Evolutionary conservation across 2,888 invertebrate genomes (phyloP).

Genomic region (Lamellibrachia columna): DNA sequence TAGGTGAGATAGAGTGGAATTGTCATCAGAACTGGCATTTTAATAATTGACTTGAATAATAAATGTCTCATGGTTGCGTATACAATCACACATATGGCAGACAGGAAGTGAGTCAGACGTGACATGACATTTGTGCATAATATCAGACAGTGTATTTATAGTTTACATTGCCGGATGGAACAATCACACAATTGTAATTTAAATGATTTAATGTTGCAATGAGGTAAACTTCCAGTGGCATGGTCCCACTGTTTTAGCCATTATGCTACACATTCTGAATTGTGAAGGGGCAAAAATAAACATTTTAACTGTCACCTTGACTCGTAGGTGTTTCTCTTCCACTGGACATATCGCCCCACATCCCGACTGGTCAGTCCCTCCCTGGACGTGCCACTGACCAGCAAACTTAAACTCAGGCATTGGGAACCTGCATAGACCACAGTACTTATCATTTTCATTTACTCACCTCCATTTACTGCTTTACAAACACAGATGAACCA

Average conservation of each 20-base stretch:
- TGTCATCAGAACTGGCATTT: too few relatives aligned
- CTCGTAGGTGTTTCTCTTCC: conserved; percentile 46
- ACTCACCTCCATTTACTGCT: neutral
- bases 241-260: neutral
- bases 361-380: conserved; percentile 38
- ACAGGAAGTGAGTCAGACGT: neutral
- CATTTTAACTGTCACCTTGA: conserved; percentile 52
- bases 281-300: neutral
- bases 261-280: neutral
- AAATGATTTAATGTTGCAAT: neutral
- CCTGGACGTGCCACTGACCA: conserved; percentile 54
- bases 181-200: neutral
- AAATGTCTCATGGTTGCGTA: neutral
- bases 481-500: neutral
- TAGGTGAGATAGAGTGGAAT: neutral
- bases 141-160: neutral
- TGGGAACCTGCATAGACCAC: conserved; percentile 46
- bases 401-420: conserved; percentile 52
- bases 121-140: neutral
- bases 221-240: neutral
- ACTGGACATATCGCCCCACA: conserved; percentile 51
- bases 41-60: neutral
- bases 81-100: neutral
- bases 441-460: neutral
- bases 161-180: neutral